A percentile compares a stretch with the other conserved stretches of the same genome.
phyloP scores from a whole-genome alignment of 1,140 invertebrate species.

The Neuroterus valhalla region DNA sequence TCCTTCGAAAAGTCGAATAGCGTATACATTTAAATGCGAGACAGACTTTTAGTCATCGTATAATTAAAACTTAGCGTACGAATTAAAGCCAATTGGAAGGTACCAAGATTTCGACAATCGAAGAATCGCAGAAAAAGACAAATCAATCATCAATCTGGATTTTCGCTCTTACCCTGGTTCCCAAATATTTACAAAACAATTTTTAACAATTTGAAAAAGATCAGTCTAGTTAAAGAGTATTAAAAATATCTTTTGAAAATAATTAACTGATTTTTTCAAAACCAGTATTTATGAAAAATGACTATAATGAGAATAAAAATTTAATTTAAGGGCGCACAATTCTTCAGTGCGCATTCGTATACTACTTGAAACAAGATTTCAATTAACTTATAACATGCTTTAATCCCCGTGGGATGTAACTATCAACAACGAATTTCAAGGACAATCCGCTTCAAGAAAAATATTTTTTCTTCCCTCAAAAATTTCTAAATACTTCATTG shows the following conservation, averaged over 20 bases:
- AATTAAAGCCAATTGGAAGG: conserved; percentile 71
- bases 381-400: conserved; percentile 20
- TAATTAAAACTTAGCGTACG: conserved; percentile 66
- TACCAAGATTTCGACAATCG: conserved; percentile 60
- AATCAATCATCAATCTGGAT: neutral
- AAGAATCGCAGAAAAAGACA: conserved; percentile 22
- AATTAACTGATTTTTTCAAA: neutral
- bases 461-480: neutral
- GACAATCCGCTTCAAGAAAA: conserved; percentile 10
- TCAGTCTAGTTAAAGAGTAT: no score
- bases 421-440: conserved; percentile 17
- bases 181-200: neutral
- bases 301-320: no score
- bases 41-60: conserved; percentile 61
- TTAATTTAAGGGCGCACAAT: neutral
- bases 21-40: conserved; percentile 60
- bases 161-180: conserved; percentile 2
- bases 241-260: neutral
- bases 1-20: conserved; percentile 45
- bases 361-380: conserved; percentile 21
- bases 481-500: conserved; percentile 15
- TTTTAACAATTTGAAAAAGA: no score
- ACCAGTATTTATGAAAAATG: neutral
- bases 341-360: conserved; percentile 10
- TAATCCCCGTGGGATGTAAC: conserved; percentile 18